phyloP scores from a whole-genome alignment of 2,888 invertebrate genomes.

The Lutraria lutraria region DNA sequence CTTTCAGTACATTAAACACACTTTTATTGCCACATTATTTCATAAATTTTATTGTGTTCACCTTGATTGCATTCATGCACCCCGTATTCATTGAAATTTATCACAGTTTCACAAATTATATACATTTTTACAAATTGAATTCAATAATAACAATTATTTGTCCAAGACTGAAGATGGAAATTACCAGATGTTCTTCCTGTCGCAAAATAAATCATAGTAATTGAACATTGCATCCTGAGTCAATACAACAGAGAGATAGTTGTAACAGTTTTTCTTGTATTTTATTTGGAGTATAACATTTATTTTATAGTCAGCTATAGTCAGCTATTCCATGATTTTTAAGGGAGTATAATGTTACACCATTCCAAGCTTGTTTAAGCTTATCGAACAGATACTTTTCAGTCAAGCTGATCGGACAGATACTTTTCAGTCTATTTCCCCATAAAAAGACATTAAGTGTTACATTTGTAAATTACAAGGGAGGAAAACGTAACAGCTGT shows the following conservation, averaged over 20 bases:
- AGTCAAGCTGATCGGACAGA: no score
- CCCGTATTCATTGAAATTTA: background rate
- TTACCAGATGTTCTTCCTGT: constrained; percentile 11
- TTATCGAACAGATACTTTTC: no score
- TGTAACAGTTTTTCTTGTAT: background rate
- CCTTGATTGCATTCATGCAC: constrained; percentile 23
- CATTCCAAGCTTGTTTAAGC: no score
- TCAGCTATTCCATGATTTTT: no score
- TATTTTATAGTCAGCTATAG: no score
- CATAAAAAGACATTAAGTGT: no score
- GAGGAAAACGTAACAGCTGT: background rate
- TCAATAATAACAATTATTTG: constrained; percentile 25
- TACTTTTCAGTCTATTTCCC: no score
- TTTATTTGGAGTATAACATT: background rate
- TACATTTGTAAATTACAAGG: background rate
- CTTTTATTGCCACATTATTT: constrained; percentile 19
- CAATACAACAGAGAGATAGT: background rate
- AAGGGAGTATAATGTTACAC: no score
- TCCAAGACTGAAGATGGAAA: background rate
- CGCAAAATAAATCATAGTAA: background rate
- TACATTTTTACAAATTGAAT: constrained; percentile 4
- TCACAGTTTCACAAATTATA: constrained; percentile 23
- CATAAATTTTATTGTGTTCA: constrained; percentile 18
- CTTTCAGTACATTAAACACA: constrained; percentile 19
- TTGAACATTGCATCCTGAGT: background rate